Conservation (phyloP, 1,140 invertebrate species). For the Leptoteleia sp. region DNA sequence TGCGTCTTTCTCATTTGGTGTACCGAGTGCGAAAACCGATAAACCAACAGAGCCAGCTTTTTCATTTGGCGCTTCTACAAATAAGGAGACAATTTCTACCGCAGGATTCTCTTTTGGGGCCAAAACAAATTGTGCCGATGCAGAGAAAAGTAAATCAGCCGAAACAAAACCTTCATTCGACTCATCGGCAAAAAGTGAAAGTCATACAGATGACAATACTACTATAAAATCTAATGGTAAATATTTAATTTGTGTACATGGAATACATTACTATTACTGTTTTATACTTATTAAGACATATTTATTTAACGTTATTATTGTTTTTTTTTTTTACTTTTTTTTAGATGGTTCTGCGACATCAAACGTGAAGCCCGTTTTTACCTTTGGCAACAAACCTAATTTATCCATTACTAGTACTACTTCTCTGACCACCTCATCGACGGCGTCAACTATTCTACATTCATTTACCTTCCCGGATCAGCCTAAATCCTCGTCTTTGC, state of each 20-base stretch:
- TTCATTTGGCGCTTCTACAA: constrained; percentile 28
- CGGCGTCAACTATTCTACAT: not conserved
- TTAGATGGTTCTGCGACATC: too few relatives aligned
- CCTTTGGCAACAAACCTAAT: not conserved
- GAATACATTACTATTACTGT: too few relatives aligned
- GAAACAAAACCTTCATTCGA: constrained; percentile 22
- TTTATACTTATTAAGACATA: too few relatives aligned
- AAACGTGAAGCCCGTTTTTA: too few relatives aligned
- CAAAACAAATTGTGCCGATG: not conserved
- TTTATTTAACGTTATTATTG: too few relatives aligned
- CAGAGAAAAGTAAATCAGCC: not conserved
- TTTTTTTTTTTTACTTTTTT: too few relatives aligned
- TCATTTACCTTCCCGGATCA: not conserved
- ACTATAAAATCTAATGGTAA: constrained; percentile 13
- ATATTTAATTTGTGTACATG: constrained; percentile 1
- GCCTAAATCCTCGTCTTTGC: not conserved
- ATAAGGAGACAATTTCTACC: constrained; percentile 11
- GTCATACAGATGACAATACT: not conserved
- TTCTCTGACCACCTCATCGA: not conserved
- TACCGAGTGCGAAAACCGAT: not conserved
- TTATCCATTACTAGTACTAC: not conserved
- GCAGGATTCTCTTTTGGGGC: constrained; percentile 23
- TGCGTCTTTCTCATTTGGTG: not conserved
- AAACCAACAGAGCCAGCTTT: constrained; percentile 27
- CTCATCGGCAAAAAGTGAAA: not conserved